These are phyloP conservation scores for Rotaria macrura DNA, from an alignment of 2,888 invertebrate species.

Conservation along the genomic window DNA sequence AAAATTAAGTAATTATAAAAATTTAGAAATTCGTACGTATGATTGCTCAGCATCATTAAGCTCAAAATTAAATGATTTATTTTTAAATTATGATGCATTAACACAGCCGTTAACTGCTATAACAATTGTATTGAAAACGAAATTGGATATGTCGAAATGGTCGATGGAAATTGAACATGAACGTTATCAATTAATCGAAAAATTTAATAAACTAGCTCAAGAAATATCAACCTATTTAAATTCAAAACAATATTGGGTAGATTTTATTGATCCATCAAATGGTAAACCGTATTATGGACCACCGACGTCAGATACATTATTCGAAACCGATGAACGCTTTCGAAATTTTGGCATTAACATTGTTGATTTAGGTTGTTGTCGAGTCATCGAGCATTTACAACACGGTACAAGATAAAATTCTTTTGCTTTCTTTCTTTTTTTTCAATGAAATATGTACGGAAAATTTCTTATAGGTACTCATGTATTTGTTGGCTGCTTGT, in stretches of 20 bases:
- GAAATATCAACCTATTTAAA: constrained; percentile 64
- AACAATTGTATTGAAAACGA: constrained; percentile 29
- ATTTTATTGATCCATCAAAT: constrained; percentile 76
- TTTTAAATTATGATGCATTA: constrained; percentile 12
- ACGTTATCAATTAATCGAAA: constrained; percentile 23
- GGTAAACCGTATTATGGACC: constrained; percentile 56
- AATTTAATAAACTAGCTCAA: constrained; percentile 69
- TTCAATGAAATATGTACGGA: no score
- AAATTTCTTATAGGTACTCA: constrained; percentile 50
- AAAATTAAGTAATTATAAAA: constrained; percentile 40
- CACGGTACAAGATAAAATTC: constrained; percentile 30
- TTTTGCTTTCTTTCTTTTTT: no score
- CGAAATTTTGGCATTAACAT: constrained; percentile 66
- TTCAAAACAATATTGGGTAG: constrained; percentile 70
- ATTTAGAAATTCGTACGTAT: not conserved
- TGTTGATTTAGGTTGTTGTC: constrained; percentile 63
- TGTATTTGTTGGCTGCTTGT: constrained; percentile 52
- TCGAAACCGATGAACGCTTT: constrained; percentile 66
- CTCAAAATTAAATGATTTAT: not conserved
- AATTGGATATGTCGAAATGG: constrained; percentile 30
- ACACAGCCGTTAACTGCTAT: constrained; percentile 19
- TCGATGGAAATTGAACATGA: constrained; percentile 24
- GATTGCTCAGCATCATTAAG: not conserved
- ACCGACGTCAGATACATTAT: constrained; percentile 58
- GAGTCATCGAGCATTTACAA: constrained; percentile 57